phyloP scores from a whole-genome alignment of 2,888 invertebrate genomes.

The Nesidiocoris tenuis region DNA sequence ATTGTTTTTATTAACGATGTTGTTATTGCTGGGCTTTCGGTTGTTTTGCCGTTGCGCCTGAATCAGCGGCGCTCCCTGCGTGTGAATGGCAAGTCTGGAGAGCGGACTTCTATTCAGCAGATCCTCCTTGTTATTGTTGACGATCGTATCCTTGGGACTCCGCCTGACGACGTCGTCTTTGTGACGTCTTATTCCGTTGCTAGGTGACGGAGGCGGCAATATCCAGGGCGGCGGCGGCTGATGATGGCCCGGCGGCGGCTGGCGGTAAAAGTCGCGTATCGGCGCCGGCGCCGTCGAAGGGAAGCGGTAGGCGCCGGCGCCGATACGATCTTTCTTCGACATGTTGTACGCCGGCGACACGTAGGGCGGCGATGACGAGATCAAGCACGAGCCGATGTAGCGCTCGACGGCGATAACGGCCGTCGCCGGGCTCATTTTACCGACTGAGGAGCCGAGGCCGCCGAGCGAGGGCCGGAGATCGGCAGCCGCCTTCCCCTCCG shows the following conservation, averaged over 20 bases:
- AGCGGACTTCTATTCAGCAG: slow-evolving; percentile 58
- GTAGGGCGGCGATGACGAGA: slow-evolving; percentile 55
- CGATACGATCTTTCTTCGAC: slow-evolving; percentile 38
- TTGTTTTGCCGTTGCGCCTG: slow-evolving; percentile 62
- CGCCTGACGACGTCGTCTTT: slow-evolving; percentile 51
- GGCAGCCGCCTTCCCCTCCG: slow-evolving; percentile 42
- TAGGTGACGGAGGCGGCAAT: slow-evolving; percentile 59
- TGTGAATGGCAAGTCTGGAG: slow-evolving; percentile 76
- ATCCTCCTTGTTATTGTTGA: slow-evolving; percentile 44
- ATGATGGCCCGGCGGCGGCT: slow-evolving; percentile 30
- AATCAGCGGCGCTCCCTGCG: slow-evolving; percentile 82
- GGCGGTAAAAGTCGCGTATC: slow-evolving; percentile 20
- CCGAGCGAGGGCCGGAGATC: slow-evolving; percentile 27
- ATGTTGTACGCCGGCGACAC: neutral
- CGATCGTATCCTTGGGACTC: slow-evolving; percentile 50
- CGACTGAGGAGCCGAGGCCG: slow-evolving; percentile 30
- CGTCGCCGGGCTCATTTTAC: slow-evolving; percentile 70
- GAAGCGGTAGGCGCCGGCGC: slow-evolving; percentile 30
- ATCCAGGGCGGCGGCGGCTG: slow-evolving; percentile 62
- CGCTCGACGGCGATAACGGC: slow-evolving; percentile 62
- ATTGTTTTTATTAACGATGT: slow-evolving; percentile 25
- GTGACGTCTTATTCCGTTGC: neutral
- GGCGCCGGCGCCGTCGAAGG: slow-evolving; percentile 24
- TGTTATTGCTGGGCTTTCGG: slow-evolving; percentile 43
- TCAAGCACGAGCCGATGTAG: slow-evolving; percentile 65